Evolutionary conservation across 2,797 vertebrate species (phyloP).

Genomic region (Graptemys geographica): DNA sequence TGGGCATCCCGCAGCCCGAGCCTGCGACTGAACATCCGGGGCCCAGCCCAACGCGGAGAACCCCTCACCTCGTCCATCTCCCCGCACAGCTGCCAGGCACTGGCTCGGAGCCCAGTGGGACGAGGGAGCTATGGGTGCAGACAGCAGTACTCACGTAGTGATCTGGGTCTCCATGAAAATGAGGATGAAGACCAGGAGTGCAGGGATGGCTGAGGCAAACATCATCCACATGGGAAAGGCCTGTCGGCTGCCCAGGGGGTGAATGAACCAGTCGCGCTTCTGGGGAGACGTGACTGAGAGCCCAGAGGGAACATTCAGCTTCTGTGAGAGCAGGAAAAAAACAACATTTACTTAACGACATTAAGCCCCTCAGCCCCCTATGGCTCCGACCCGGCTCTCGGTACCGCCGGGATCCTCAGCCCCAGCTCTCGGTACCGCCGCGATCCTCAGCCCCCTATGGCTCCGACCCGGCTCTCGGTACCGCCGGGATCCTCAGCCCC

Average conservation of each 20-base stretch:
- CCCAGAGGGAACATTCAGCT: slow-evolving; percentile 93
- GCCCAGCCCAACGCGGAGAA: neutral
- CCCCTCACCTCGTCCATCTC: neutral
- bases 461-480: no score
- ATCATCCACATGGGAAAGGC: slow-evolving; percentile 97
- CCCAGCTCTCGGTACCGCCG: no score
- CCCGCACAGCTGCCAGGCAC: neutral
- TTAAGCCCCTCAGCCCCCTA: neutral
- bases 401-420: no score
- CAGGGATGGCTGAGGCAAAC: slow-evolving; percentile 93
- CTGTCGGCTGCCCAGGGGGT: slow-evolving; percentile 92
- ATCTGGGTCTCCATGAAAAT: slow-evolving; percentile 99
- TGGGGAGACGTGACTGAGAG: slow-evolving; percentile 95
- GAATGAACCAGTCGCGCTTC: slow-evolving; percentile 96
- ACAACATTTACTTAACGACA: slow-evolving; percentile 35
- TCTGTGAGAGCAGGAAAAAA: slow-evolving; percentile 80
- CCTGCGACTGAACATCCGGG: no score
- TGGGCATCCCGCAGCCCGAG: neutral
- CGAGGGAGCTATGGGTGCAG: fast-evolving
- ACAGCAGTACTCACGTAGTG: slow-evolving; percentile 89
- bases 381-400: neutral
- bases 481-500: no score
- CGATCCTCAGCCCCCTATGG: no score
- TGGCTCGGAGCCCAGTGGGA: neutral
- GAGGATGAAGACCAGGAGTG: slow-evolving; percentile 96